phyloP scores from a whole-genome alignment of 2,113 vertebrate genomes.

The Aramus guarauna region DNA sequence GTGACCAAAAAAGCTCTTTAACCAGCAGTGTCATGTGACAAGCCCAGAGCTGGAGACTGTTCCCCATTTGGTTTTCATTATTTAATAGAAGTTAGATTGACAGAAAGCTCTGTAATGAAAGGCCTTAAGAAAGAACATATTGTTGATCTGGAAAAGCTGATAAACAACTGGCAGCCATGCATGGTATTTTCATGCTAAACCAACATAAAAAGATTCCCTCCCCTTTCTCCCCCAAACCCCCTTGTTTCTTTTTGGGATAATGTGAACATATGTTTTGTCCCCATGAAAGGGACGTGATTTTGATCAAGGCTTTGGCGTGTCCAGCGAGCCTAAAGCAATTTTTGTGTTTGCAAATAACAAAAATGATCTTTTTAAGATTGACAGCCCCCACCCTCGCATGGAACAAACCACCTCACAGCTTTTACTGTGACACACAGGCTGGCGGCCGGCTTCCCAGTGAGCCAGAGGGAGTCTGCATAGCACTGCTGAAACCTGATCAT shows the following conservation, averaged over 20 bases:
- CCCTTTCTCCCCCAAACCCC: not conserved
- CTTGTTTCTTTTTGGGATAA: slow-evolving; percentile 35
- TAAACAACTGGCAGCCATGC: slow-evolving; percentile 54
- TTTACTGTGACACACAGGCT: not conserved
- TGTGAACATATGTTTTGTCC: slow-evolving; percentile 46
- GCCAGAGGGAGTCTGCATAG: not conserved
- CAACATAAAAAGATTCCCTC: slow-evolving; percentile 44
- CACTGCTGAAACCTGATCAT: not conserved
- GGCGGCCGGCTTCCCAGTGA: not conserved
- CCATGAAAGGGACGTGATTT: slow-evolving; percentile 33
- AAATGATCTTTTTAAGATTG: slow-evolving; percentile 12
- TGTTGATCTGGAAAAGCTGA: slow-evolving; percentile 58
- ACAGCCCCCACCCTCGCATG: not conserved
- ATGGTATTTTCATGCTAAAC: slow-evolving; percentile 47
- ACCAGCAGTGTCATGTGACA: slow-evolving; percentile 6
- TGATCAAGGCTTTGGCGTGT: slow-evolving; percentile 60
- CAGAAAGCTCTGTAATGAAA: slow-evolving; percentile 33
- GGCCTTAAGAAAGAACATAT: slow-evolving; percentile 60
- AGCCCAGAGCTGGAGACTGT: not conserved
- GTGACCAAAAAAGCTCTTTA: slow-evolving; percentile 39
- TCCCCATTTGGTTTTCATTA: slow-evolving; percentile 63
- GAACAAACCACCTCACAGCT: slow-evolving; percentile 29
- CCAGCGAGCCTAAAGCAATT: slow-evolving; percentile 3
- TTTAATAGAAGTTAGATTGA: slow-evolving; percentile 26
- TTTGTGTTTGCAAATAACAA: slow-evolving; percentile 29